A percentile compares a stretch with the other conserved stretches of the same genome.
Conservation (phyloP, 2,888 invertebrate genomes). For the Limenitis camilla region DNA sequence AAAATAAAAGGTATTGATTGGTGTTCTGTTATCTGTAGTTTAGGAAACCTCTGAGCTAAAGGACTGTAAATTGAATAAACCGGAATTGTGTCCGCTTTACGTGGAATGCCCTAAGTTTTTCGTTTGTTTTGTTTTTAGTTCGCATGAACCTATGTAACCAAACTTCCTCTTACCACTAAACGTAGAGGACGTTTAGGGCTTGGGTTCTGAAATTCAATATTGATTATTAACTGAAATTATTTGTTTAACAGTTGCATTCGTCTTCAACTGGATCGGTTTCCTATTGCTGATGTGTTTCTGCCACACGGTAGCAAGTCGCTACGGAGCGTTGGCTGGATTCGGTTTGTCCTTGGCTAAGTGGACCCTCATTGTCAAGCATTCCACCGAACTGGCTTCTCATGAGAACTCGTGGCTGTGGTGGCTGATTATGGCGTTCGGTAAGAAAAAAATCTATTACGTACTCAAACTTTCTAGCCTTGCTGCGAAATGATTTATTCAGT, state of each 20-base stretch:
- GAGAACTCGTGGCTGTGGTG: slow-evolving; percentile 95
- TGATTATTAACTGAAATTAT: not conserved
- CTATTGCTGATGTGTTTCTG: slow-evolving; percentile 94
- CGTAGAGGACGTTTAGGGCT: too few relatives aligned
- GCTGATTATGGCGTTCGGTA: slow-evolving; percentile 93
- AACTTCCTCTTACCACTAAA: not conserved
- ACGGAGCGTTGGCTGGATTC: slow-evolving; percentile 94
- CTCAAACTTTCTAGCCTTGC: not conserved
- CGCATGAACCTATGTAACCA: too few relatives aligned
- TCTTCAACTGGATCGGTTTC: slow-evolving; percentile 97
- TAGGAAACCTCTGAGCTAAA: too few relatives aligned
- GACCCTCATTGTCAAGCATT: slow-evolving; percentile 95
- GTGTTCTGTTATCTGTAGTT: too few relatives aligned
- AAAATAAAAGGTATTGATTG: too few relatives aligned
- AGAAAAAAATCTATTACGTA: slow-evolving; percentile 30
- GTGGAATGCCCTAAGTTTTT: too few relatives aligned
- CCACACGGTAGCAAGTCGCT: slow-evolving; percentile 93
- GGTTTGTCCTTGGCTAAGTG: slow-evolving; percentile 95
- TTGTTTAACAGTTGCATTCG: slow-evolving; percentile 83
- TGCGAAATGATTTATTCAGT: too few relatives aligned
- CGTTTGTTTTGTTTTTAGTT: too few relatives aligned
- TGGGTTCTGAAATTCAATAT: too few relatives aligned
- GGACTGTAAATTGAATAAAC: too few relatives aligned
- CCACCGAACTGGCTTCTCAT: slow-evolving; percentile 88
- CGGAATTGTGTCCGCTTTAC: too few relatives aligned